These are phyloP conservation scores for Prietella phreatophila DNA, from an alignment of 2,113 vertebrate species.

Conservation along the genomic window DNA sequence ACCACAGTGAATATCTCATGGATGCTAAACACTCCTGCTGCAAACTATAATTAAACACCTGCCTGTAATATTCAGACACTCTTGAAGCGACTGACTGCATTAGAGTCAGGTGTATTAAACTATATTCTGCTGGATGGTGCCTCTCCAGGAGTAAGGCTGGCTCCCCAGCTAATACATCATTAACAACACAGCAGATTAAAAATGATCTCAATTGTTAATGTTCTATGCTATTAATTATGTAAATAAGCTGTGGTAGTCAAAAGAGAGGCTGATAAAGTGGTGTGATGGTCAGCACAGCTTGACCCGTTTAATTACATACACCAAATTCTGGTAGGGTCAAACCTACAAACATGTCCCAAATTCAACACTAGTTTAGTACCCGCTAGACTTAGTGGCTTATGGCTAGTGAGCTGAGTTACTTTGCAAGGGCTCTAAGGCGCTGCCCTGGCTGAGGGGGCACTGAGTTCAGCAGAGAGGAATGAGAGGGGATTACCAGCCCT, in stretches of 20 bases:
- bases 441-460: slow-evolving; percentile 13
- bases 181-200: neutral
- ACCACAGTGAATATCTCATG: neutral
- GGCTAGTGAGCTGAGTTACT: neutral
- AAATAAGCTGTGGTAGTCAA: neutral
- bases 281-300: neutral
- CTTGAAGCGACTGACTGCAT: neutral
- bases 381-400: neutral
- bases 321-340: slow-evolving; percentile 10
- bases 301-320: slow-evolving; percentile 23
- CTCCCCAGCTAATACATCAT: neutral
- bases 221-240: neutral
- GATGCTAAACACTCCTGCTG: neutral
- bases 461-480: slow-evolving; percentile 35
- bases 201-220: neutral
- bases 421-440: slow-evolving; percentile 2
- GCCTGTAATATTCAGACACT: neutral
- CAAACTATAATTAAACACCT: neutral
- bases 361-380: slow-evolving; percentile 31
- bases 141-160: neutral
- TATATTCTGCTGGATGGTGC: neutral
- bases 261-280: slow-evolving; percentile 6
- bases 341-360: slow-evolving; percentile 28
- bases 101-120: neutral
- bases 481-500: slow-evolving; percentile 49